These are phyloP conservation scores for Rhagologus leucostigma DNA, from an alignment of 2,113 vertebrate genomes.

Conservation along the genomic window DNA sequence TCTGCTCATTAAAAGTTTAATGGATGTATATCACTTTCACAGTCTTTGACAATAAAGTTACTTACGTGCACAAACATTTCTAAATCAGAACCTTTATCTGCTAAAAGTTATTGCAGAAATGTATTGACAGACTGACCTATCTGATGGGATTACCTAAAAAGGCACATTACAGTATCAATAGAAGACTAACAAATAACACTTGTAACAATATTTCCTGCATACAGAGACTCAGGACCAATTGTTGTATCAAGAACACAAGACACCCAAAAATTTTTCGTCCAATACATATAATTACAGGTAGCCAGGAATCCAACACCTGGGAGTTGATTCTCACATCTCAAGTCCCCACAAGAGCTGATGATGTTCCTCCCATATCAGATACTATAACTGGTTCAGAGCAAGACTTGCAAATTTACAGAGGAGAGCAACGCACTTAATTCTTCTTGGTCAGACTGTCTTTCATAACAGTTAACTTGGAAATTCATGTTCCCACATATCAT, in stretches of 20 bases:
- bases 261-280: neutral
- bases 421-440: neutral
- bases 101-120: neutral
- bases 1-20: neutral
- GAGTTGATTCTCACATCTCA: neutral
- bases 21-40: neutral
- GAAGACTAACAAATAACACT: neutral
- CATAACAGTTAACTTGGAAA: neutral
- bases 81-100: neutral
- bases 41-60: neutral
- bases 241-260: neutral
- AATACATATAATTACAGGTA: neutral
- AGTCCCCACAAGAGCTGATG: neutral
- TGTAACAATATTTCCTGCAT: neutral
- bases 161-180: neutral
- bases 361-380: neutral
- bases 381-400: neutral
- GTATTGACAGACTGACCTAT: neutral
- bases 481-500: neutral
- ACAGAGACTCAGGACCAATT: neutral
- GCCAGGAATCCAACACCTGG: neutral
- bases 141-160: neutral
- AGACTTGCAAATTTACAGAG: neutral
- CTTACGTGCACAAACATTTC: neutral
- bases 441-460: neutral